A percentile compares a stretch with the other conserved stretches of the same genome.
Evolutionary conservation across 1,140 invertebrate species (phyloP).

Genomic region (Linepithema humile): DNA sequence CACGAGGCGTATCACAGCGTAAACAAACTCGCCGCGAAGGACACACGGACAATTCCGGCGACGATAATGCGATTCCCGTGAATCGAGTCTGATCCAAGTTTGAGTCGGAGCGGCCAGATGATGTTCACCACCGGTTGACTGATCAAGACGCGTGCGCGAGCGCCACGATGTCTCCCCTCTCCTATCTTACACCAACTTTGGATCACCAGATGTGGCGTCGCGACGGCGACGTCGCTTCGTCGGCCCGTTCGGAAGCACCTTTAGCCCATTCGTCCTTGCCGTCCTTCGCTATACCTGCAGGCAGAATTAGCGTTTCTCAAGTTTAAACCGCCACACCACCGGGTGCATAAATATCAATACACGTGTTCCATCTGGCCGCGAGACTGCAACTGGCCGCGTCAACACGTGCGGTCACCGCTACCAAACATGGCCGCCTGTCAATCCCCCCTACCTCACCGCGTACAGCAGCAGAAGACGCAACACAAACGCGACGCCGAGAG

Average conservation of each 20-base stretch:
- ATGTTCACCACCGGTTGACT: constrained; percentile 48
- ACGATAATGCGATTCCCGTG: constrained; percentile 8
- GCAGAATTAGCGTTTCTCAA: constrained; percentile 48
- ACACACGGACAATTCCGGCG: background rate
- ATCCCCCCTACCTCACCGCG: background rate
- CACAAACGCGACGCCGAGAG: background rate
- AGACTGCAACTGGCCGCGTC: constrained; percentile 10
- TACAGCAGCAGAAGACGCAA: constrained; percentile 10
- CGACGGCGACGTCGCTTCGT: constrained; percentile 26
- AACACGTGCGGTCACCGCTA: constrained; percentile 49
- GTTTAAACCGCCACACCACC: background rate
- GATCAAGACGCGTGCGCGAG: constrained; percentile 32
- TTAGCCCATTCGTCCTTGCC: background rate
- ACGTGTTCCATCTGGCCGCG: constrained; percentile 2
- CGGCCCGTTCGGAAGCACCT: background rate
- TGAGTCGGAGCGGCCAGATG: background rate
- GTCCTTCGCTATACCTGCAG: constrained; percentile 36
- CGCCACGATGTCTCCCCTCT: background rate
- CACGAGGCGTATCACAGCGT: background rate
- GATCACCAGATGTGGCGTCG: constrained; percentile 42
- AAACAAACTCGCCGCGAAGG: constrained; percentile 16
- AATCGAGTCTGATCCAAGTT: background rate
- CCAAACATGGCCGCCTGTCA: constrained; percentile 54
- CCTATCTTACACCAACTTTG: background rate
- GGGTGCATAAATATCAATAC: background rate